Evolutionary conservation across 1,140 invertebrate genomes (phyloP), one percentile per base, ranked within the genome.

Genomic region (Pentalonia nigronervosa): DNA sequence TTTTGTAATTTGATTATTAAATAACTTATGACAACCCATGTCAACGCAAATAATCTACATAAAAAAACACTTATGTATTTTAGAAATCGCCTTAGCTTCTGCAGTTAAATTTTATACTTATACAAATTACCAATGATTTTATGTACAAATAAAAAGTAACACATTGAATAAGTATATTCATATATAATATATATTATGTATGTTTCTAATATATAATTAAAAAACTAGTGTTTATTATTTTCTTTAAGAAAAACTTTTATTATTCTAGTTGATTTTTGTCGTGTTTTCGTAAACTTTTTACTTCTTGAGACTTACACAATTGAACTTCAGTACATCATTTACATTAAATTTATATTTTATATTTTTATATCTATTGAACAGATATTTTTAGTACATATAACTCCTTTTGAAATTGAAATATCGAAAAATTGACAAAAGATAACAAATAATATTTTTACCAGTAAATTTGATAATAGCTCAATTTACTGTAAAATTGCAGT

Each of bases 141-240:
- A 90, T 90, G 36, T 90, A 90, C 36, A 90, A 90, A 90, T 60
- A 67, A 90, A 60, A 90, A 45, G 45, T 67, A 47, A 60, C 6
- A 90, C 34, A 90, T 90, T 90, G 88, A 90, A 90, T 90, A 41
- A 56, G n/a, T 48, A 50, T 50, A 34, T 88, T 88, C 11, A 47
- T 17, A 30, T 84, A 84, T 34, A 20, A 67, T 67, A 41, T 41
- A 47, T 86, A 76, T 76, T 76, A n/a, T 76, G 2, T 86, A 45
- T 9, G 6, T 86, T 47, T 47, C 30, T 30, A 86, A 86, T 86
- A 30, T 86, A 47, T 30, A 47, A 45, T 47, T 86, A 17, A 76
- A 76, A 67, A 76, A 76, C 14, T 3, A 76, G 14, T 76, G n/a
- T 34, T 76, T n/a, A n/a, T 76, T 76, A 76, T 17, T 76, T n/a